Evolutionary conservation across 2,797 vertebrate genomes (phyloP).

Genomic region (Sebastes umbrosus): DNA sequence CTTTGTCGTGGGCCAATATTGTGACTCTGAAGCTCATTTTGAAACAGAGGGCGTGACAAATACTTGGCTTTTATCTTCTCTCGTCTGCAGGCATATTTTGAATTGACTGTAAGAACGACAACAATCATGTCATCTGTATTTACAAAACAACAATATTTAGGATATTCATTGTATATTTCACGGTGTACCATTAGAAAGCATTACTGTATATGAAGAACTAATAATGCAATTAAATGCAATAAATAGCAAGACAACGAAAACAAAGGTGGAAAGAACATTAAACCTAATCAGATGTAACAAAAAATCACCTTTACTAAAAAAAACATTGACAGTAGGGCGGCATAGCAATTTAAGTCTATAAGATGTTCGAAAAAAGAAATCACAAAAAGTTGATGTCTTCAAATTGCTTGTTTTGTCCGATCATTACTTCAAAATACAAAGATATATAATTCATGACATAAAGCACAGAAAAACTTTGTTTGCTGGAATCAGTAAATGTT

Average conservation of each 20-base stretch:
- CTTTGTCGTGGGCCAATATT: slow-evolving; percentile 17
- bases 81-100: neutral
- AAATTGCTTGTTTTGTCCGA: neutral
- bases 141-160: neutral
- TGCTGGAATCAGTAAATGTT: neutral
- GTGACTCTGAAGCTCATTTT: neutral
- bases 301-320: neutral
- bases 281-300: neutral
- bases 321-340: neutral
- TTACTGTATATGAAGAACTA: neutral
- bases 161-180: neutral
- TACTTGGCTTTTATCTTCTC: neutral
- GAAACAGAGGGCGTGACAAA: neutral
- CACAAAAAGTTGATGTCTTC: too few species aligned
- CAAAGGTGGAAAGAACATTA: neutral
- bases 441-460: neutral
- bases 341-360: neutral
- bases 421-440: neutral
- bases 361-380: neutral
- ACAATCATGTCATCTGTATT: neutral
- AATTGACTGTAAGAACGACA: neutral
- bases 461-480: neutral
- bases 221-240: neutral
- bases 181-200: neutral
- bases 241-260: neutral